Conservation (phyloP, 1,140 invertebrate genomes). For the Araneus ventricosus region DNA sequence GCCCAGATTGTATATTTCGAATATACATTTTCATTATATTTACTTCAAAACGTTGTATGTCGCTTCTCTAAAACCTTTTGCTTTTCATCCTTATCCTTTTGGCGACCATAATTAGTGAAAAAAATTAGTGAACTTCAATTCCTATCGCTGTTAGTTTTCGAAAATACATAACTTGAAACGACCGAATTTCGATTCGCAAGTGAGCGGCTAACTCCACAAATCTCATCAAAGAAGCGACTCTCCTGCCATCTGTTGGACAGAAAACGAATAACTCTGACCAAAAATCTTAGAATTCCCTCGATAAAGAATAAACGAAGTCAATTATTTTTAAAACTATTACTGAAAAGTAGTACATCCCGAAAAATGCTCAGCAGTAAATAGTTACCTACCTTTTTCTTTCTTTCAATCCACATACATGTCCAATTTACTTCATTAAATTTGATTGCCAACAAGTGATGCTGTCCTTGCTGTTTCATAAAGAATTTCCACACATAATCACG, state of each 20-base stretch:
- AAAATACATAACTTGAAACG: no score
- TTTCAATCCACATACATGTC: neutral
- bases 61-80: no score
- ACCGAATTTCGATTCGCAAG: neutral
- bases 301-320: neutral
- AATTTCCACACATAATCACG: slow-evolving; percentile 10
- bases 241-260: neutral
- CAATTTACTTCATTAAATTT: neutral
- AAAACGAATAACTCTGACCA: neutral
- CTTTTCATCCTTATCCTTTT: no score
- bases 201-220: neutral
- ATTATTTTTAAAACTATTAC: neutral
- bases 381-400: neutral
- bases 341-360: neutral
- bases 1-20: no score
- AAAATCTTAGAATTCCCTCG: neutral
- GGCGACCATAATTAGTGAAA: no score
- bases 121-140: no score
- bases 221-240: neutral
- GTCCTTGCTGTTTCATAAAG: slow-evolving; percentile 9
- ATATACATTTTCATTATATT: no score
- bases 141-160: no score
- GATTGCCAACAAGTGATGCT: slow-evolving; percentile 45
- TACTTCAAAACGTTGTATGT: no score
- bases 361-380: neutral